Percentiles rank a stretch among this genome's conserved stretches.
phyloP scores from a whole-genome alignment of 92 coral and sea anemone genomes.

The Montipora capitata region DNA sequence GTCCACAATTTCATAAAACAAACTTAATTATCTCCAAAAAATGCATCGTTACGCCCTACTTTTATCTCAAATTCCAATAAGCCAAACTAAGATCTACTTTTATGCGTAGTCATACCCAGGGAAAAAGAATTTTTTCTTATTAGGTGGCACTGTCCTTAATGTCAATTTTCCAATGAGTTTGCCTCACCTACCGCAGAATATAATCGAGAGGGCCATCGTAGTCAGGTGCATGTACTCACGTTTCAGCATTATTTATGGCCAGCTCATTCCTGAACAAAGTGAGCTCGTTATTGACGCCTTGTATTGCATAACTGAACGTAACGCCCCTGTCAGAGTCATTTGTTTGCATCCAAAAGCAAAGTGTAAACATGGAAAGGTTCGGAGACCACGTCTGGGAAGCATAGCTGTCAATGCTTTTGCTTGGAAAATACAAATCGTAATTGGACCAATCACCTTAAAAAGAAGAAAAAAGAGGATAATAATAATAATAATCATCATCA shows the following conservation, averaged over 20 bases:
- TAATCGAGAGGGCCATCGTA: too few species aligned
- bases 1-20: too few species aligned
- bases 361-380: not conserved
- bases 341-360: constrained; percentile 46
- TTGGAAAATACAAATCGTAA: constrained; percentile 18
- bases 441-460: constrained; percentile 1
- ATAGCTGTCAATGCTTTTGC: not conserved
- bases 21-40: too few species aligned
- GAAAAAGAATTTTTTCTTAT: too few species aligned
- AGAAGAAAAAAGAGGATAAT: not conserved
- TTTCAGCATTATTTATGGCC: not conserved
- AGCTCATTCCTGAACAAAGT: not conserved
- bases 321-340: not conserved
- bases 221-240: not conserved
- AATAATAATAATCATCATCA: too few species aligned
- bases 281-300: not conserved
- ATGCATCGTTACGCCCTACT: too few species aligned
- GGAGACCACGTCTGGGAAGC: not conserved
- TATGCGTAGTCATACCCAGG: too few species aligned
- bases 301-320: not conserved
- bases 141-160: too few species aligned
- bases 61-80: too few species aligned
- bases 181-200: too few species aligned
- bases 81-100: too few species aligned
- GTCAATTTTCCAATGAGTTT: too few species aligned